These are phyloP conservation scores for Coenobita brevimanus DNA, from an alignment of 1,140 invertebrate genomes.

Conservation along the genomic window DNA sequence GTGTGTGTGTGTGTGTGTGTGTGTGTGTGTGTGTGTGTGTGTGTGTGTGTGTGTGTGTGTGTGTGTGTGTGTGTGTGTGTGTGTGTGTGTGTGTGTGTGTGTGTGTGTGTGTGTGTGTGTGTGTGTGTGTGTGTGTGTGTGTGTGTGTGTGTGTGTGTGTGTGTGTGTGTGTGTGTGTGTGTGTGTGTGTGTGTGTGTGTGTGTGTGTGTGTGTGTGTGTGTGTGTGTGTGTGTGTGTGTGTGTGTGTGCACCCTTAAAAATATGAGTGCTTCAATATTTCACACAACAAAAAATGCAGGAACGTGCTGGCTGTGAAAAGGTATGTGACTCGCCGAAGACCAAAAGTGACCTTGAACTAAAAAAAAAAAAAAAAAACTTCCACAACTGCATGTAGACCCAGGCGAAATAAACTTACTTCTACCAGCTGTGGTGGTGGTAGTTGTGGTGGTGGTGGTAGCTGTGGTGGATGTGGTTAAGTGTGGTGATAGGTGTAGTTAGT, in stretches of 20 bases:
- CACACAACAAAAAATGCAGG: too few relatives aligned
- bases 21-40: neutral
- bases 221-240: neutral
- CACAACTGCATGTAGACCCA: too few relatives aligned
- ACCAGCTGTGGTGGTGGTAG: too few relatives aligned
- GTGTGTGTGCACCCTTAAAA: too few relatives aligned
- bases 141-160: neutral
- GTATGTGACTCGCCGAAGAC: too few relatives aligned
- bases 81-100: neutral
- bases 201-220: neutral
- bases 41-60: neutral
- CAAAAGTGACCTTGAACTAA: too few relatives aligned
- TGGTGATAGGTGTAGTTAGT: too few relatives aligned
- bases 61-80: constrained; percentile 9
- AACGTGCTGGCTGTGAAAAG: too few relatives aligned
- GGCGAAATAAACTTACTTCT: too few relatives aligned
- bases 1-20: neutral
- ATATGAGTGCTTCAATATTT: neutral
- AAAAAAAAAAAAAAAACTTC: too few relatives aligned
- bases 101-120: constrained; percentile 4
- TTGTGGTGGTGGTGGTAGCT: too few relatives aligned
- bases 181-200: neutral
- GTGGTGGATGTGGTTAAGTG: too few relatives aligned
- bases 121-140: neutral
- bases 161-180: neutral